phyloP scores from a whole-genome alignment of 1,140 invertebrate species.

The Parapsyche elsis region DNA sequence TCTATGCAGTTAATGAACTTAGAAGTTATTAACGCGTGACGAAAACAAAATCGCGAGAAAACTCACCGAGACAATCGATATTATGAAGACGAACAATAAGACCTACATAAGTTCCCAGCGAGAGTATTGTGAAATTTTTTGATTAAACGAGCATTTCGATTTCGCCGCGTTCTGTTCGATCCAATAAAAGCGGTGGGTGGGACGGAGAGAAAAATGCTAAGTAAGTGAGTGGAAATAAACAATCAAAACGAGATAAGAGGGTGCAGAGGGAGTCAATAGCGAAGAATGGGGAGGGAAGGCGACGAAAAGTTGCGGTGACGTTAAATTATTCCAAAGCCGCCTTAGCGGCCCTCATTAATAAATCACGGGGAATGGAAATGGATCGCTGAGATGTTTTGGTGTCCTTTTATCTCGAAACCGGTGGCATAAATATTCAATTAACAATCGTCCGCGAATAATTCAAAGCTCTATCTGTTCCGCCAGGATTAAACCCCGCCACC shows the following conservation, averaged over 20 bases:
- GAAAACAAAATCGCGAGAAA: neutral
- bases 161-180: too few species aligned
- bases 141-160: neutral
- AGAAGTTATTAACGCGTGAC: neutral
- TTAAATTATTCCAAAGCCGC: neutral
- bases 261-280: too few species aligned
- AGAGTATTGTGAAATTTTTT: neutral
- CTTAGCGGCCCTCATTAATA: neutral
- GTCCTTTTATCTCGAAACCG: neutral
- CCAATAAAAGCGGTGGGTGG: too few species aligned
- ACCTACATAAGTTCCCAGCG: neutral
- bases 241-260: too few species aligned
- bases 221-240: too few species aligned
- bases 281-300: neutral
- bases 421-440: neutral
- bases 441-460: conserved; percentile 10
- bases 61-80: neutral
- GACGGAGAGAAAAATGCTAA: too few species aligned
- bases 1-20: conserved; percentile 21
- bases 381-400: neutral
- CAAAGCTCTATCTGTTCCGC: neutral
- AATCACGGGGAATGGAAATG: neutral
- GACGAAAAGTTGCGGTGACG: neutral
- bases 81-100: neutral
- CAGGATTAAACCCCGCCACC: neutral